Evolutionary conservation across 2,113 vertebrate species (phyloP).

Genomic region (Scalopus aquaticus): DNA sequence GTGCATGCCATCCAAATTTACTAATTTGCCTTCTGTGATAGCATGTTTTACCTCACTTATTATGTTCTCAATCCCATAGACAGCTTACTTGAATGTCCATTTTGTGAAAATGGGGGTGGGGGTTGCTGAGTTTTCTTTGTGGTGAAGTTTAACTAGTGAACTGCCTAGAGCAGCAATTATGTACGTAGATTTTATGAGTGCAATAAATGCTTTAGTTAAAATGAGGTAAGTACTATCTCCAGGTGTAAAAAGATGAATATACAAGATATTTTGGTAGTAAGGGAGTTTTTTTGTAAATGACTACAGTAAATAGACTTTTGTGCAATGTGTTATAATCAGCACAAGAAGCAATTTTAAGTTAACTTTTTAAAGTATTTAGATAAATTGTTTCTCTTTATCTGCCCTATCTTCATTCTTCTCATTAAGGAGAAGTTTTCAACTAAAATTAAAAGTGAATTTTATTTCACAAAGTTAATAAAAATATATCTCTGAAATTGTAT

Average conservation of each 20-base stretch:
- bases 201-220: constrained; percentile 59
- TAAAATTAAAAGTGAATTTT: constrained; percentile 28
- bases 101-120: constrained; percentile 39
- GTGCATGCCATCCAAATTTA: constrained; percentile 33
- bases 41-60: constrained; percentile 19
- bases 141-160: not conserved
- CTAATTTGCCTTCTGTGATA: constrained; percentile 47
- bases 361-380: not conserved
- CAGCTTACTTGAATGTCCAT: constrained; percentile 57
- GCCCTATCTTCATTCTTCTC: not conserved
- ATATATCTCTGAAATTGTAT: not conserved
- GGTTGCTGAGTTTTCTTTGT: constrained; percentile 35
- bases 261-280: constrained; percentile 27
- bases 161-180: constrained; percentile 23
- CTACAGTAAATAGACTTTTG: constrained; percentile 45
- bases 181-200: constrained; percentile 37
- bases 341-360: constrained; percentile 33
- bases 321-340: not conserved
- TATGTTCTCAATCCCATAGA: constrained; percentile 10
- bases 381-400: not conserved
- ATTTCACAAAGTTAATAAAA: constrained; percentile 37
- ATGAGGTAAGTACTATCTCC: constrained; percentile 77
- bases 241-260: constrained; percentile 1
- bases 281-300: constrained; percentile 42
- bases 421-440: constrained; percentile 42